phyloP scores from a whole-genome alignment of 2,113 vertebrate species.

The Baryphthengus martii region DNA sequence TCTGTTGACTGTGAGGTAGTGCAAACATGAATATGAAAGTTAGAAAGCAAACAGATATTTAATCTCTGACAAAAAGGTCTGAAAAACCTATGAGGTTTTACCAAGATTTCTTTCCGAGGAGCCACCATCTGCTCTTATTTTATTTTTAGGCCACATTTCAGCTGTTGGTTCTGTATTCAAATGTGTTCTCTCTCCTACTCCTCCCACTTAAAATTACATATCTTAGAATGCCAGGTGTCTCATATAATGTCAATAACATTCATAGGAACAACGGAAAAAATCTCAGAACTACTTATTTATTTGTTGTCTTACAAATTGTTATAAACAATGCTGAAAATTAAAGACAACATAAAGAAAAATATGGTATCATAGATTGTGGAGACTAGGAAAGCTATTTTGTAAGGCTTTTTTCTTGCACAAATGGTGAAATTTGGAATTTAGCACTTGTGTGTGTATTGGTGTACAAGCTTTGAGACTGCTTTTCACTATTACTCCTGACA shows the following conservation, averaged over 20 bases:
- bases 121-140: background rate
- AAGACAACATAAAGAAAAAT: background rate
- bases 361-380: background rate
- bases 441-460: rapidly evolving
- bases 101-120: background rate
- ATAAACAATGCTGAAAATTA: background rate
- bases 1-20: background rate
- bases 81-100: background rate
- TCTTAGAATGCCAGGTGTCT: background rate
- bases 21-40: background rate
- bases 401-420: background rate
- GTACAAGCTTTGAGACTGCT: background rate
- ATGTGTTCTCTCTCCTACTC: background rate
- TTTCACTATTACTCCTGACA: background rate
- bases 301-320: background rate
- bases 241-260: background rate
- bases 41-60: slow-evolving; percentile 2
- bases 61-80: background rate
- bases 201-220: background rate
- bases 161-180: background rate
- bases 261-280: background rate
- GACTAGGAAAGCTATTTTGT: background rate
- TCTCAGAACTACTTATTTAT: background rate
- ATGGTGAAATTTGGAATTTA: background rate
- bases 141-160: background rate